Base-by-base conservation (phyloP, 2,888 invertebrate species). In the Ctena decussata region DNA sequence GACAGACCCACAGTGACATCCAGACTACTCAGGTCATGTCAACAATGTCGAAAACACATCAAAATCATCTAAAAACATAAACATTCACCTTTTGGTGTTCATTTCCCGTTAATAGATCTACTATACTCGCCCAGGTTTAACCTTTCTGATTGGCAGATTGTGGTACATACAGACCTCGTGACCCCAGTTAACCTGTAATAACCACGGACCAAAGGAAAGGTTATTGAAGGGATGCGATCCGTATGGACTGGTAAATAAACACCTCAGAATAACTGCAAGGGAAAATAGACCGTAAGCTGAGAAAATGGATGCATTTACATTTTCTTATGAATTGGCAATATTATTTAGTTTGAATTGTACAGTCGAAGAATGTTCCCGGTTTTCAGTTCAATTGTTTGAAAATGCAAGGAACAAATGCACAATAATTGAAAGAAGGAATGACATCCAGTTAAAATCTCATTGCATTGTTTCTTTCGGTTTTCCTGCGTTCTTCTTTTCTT, bases 51-150 rank as follows among this genome's bases (percentile, higher is more conserved):
- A 39, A 39, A 60, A 57, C 73, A 72, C 77, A 85, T 83, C 81
- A 81, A 88, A 88, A 81, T 83, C 79, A 83, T 79, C 81, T 32
- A 79, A 82, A 86, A 77, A 82, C 82, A 86, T 82, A 86, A 69
- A 85, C 82, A 82, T 77, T 77, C 80, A 80, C 44, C 79, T 65
- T 30, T 65, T 65, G 35, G 32, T 65, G 21, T 65, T 35, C 30
- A 60, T 30, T 35, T 32, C 12, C 73, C 41, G 86, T 44, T 80
- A 86, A 86, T 73, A 77, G 86, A 82, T 82, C 71, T 80, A 82
- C 77, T n/a, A n/a, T n/a, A 60, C 80, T 78, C 65, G 70, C 82
- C 77, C 46, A 69, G 39, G 69, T 73, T 44, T 75, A 78, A 80
- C 80, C 86, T 82, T 80, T 70, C 82, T 71, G 80, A 80, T 79